Base-by-base conservation (phyloP, 2,113 vertebrate species). In the Zosterops hypoxanthus region DNA sequence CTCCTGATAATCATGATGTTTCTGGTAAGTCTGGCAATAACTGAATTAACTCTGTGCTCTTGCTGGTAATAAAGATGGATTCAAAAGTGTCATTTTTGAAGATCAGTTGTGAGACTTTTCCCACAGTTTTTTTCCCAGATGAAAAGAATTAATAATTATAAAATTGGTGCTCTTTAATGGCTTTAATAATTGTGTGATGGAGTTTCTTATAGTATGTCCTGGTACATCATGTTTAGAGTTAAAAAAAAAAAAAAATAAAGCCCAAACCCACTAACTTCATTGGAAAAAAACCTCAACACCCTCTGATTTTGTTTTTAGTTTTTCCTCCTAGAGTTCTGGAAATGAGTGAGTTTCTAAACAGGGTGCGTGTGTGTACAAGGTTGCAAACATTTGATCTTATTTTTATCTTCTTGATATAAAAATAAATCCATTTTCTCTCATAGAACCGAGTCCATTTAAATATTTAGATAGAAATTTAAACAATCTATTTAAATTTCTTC, bases 321-420 rank as follows among this genome's bases (percentile, higher is more conserved):
- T 31, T 18, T 6, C 4, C 4, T 4, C 18, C 3, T 24, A 8
- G 8, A 36, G 5, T 12, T 49, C 3, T 68, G 29, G 17, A 79
- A 86, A 31, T 29, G 2, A 69, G 5, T 33, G 56, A 9, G 1
- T 41, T 76, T 56, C 25, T 61, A 61, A 61, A 60, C 0, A 1
- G 5, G 2, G 2, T 1, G 36, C 10, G 1, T 50, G 8, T 20
- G 2, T 36, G 5, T 23, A 68, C 21, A 19, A 2, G 6, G 5
- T 25, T 90, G 24, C 12, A 82, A 39, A 17, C 4, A 15, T n/a
- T 53, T 50, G 11, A 20, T 53, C 14, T 75, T 49, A 44, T 17
- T 78, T 68, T 73, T 66, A 4, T 44, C 12, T 12, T 49, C 41
- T 53, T 59, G 11, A 28, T 31, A 53, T 16, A 50, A 46, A 34